These are phyloP conservation scores for Drosophila ochracea DNA, from an alignment of 2,888 invertebrate species.

Conservation along the genomic window DNA sequence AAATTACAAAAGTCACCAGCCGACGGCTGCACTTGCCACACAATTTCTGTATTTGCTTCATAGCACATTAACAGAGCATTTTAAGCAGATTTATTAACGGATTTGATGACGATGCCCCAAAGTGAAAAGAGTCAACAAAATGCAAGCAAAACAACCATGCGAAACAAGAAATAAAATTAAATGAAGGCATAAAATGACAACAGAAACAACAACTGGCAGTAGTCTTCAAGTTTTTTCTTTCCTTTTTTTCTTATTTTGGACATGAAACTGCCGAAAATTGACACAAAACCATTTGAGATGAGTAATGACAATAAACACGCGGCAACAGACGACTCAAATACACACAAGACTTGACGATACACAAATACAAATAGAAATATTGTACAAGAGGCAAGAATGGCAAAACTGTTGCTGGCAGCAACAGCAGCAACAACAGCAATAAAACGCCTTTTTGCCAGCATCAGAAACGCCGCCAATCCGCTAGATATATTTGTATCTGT, in stretches of 20 bases:
- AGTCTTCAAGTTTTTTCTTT: conserved; percentile 16
- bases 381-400: conserved; percentile 22
- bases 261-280: conserved; percentile 53
- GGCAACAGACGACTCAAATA: conserved; percentile 30
- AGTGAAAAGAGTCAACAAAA: conserved; percentile 16
- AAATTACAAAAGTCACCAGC: conserved; percentile 58
- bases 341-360: conserved; percentile 24
- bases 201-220: conserved; percentile 18
- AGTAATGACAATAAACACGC: conserved; percentile 72
- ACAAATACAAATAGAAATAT: conserved; percentile 29
- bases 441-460: conserved; percentile 40
- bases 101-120: conserved; percentile 54
- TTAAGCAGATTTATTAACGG: conserved; percentile 43
- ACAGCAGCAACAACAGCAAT: conserved; percentile 14
- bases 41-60: conserved; percentile 1
- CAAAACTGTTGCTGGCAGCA: conserved; percentile 68
- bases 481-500: conserved; percentile 72
- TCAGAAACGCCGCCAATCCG: conserved; percentile 55
- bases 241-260: background rate
- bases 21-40: conserved; percentile 51
- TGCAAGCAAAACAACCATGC: conserved; percentile 69
- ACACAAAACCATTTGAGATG: conserved; percentile 69
- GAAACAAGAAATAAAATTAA: conserved; percentile 42
- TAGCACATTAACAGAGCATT: conserved; percentile 39
- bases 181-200: conserved; percentile 27